These are phyloP conservation scores for Capreolus pygargus DNA, from an alignment of 2,113 vertebrate genomes.

Conservation along the genomic window DNA sequence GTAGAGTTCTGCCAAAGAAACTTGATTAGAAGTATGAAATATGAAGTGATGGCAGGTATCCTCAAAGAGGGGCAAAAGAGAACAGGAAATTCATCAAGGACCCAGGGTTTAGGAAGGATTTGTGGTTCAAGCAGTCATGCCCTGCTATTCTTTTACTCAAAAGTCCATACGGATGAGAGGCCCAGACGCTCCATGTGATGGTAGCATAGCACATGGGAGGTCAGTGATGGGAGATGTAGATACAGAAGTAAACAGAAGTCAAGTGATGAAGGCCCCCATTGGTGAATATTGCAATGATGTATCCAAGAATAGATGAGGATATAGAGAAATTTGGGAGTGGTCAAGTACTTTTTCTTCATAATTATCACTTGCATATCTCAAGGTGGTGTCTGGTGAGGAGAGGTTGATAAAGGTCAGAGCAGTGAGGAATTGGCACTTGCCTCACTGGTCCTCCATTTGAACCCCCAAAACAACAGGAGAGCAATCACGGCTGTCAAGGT, in stretches of 20 bases:
- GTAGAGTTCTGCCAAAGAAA: not conserved
- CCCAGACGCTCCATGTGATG: rapidly evolving
- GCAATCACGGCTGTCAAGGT: not conserved
- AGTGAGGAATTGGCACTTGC: not conserved
- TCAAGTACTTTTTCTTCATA: not conserved
- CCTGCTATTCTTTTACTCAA: not conserved
- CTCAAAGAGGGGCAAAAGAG: not conserved
- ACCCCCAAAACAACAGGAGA: not conserved
- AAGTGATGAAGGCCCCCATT: not conserved
- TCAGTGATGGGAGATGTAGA: not conserved
- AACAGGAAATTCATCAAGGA: not conserved
- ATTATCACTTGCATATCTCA: not conserved
- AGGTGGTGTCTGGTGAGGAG: not conserved
- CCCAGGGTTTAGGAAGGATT: too few species aligned
- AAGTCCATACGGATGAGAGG: not conserved
- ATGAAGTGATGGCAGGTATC: not conserved
- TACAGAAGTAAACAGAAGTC: not conserved
- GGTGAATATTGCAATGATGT: not conserved
- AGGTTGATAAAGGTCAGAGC: not conserved
- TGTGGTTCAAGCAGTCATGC: rapidly evolving
- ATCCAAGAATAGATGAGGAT: not conserved
- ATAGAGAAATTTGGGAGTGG: not conserved
- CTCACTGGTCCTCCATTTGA: not conserved
- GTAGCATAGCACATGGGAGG: rapidly evolving
- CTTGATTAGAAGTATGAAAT: not conserved